Conservation (phyloP, 2,888 invertebrate genomes). For the Cerastis rubricosa region DNA sequence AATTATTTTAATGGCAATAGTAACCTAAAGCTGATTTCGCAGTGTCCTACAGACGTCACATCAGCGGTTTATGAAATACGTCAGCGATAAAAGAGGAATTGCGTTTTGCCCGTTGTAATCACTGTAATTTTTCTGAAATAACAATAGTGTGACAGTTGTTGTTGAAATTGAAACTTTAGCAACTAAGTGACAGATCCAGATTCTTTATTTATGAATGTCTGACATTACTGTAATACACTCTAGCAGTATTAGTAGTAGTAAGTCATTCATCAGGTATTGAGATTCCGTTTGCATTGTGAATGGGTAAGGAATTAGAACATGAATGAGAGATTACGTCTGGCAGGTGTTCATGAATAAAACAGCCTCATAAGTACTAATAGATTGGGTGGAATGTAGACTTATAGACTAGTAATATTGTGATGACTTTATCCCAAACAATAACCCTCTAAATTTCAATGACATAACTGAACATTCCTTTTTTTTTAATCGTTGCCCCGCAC, state of each 20-base stretch:
- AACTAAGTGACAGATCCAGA: not conserved
- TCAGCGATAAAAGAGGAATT: not conserved
- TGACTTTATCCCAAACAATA: not conserved
- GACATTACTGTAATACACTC: not conserved
- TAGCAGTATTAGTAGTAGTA: not conserved
- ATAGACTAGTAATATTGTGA: not conserved
- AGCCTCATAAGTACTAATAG: constrained; percentile 11
- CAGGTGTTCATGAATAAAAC: constrained; percentile 12
- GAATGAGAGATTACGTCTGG: constrained; percentile 33
- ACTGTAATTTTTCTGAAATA: not conserved
- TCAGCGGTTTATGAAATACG: not conserved
- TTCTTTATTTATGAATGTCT: not conserved
- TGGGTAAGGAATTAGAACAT: constrained; percentile 36
- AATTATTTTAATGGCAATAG: not conserved
- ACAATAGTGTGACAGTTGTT: not conserved
- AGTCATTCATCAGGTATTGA: constrained; percentile 40
- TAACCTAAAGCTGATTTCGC: not conserved
- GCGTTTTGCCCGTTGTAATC: not conserved
- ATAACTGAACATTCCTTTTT: not conserved
- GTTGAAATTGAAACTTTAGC: not conserved
- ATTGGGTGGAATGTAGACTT: not conserved
- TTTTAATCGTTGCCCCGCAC: no score
- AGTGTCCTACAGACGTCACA: not conserved
- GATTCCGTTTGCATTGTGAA: constrained; percentile 34
- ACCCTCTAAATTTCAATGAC: not conserved